Conservation (phyloP, 2,888 invertebrate species). For the Eudemis profundana region DNA sequence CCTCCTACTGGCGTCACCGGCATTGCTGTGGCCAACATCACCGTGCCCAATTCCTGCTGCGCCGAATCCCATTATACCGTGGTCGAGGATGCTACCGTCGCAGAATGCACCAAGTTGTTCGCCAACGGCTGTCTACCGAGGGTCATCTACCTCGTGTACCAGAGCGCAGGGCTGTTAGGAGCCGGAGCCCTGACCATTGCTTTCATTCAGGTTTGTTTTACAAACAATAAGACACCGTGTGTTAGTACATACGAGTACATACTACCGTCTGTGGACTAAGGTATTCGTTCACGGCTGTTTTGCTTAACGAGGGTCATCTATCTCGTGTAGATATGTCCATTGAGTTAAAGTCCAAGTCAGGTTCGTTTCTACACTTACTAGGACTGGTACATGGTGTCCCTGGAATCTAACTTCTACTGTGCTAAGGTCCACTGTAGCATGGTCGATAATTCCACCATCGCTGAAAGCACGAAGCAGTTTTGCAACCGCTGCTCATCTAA, state of each 20-base stretch:
- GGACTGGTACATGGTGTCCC: neutral
- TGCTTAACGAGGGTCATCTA: too few species aligned
- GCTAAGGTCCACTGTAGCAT: neutral
- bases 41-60: constrained; percentile 87
- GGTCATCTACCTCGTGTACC: constrained; percentile 87
- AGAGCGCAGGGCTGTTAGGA: constrained; percentile 89
- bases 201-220: constrained; percentile 90
- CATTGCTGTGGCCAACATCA: constrained; percentile 70
- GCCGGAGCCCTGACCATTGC: constrained; percentile 92
- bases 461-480: constrained; percentile 1
- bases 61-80: constrained; percentile 60
- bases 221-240: too few species aligned
- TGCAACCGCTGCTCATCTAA: neutral
- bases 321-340: too few species aligned
- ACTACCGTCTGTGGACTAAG: too few species aligned
- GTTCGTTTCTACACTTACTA: neutral
- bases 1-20: constrained; percentile 58
- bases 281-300: too few species aligned
- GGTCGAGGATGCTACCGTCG: constrained; percentile 53
- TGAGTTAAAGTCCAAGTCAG: too few species aligned
- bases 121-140: constrained; percentile 86
- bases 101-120: constrained; percentile 71
- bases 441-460: neutral
- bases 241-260: too few species aligned
- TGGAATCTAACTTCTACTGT: too few species aligned